Evolutionary conservation across 2,888 invertebrate genomes (phyloP), one percentile per base, ranked within the genome.

Genomic region (Elegia similella): DNA sequence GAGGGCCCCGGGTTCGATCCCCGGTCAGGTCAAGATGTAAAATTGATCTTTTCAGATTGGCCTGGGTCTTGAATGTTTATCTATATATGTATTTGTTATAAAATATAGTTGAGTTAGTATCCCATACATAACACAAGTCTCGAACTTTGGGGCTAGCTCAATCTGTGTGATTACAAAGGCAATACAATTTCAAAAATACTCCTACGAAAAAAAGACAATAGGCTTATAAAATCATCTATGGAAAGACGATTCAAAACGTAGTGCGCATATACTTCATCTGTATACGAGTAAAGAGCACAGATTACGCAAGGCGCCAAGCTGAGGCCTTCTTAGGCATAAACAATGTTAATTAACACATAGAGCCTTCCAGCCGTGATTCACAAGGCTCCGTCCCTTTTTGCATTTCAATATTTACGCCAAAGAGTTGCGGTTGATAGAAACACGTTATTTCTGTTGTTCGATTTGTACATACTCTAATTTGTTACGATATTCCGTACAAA

Each of bases 321-420:
- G 60, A 65, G 67, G 67, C 62, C 65, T 64, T 62, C 61, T 68
- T 63, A 61, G 63, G 38, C 48, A 48, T 50, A 61, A 68, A 66
- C 69, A 67, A 63, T 62, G 47, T 60, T 44, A 62, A 71, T 69
- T 71, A 69, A 57, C 67, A 68, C 69, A 67, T 50, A 7, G 1
- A 34, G 50, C 29, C 29, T 23, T 42, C 12, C 16, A 43, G 44
- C 12, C 30, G 50, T 32, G 29, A 50, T 34, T 50, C 38, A 34
- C 34, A 23, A 16, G n/a, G 7, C 43, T 44, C 23, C 16, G 38
- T 12, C 52, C 29, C 38, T 52, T 50, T 56, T 46, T 38, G 52
- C 13, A 52, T 52, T 55, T 42, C 42, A 34, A 50, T 16, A 50
- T 16, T 23, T 2, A 16, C 7, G 3, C 1, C 23, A 6, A 23